A percentile compares a stretch with the other conserved stretches of the same genome.
phyloP scores from a whole-genome alignment of 2,797 vertebrate species.

The Caiman crocodilus region DNA sequence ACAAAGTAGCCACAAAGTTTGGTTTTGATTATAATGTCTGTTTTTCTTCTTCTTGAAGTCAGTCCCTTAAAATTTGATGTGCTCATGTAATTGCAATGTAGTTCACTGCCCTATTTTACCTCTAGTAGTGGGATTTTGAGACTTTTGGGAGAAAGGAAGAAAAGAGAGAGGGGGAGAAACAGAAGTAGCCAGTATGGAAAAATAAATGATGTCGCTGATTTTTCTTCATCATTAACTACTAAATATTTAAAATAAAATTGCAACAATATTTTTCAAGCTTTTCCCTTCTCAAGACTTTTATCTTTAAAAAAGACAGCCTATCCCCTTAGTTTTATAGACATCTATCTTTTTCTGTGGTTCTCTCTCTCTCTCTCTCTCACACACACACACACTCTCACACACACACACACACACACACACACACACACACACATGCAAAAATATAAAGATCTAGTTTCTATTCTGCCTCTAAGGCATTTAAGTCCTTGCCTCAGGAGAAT shows the following conservation, averaged over 20 bases:
- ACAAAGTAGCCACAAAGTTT: slow-evolving; percentile 62
- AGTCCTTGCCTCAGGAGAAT: too few relatives aligned
- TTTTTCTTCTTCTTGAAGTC: slow-evolving; percentile 71
- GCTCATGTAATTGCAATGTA: slow-evolving; percentile 62
- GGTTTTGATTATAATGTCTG: slow-evolving; percentile 72
- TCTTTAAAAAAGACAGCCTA: slow-evolving; percentile 7
- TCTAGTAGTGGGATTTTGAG: slow-evolving; percentile 25
- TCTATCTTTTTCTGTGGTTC: background rate
- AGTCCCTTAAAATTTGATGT: slow-evolving; percentile 59
- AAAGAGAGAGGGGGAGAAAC: background rate
- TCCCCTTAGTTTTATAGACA: background rate
- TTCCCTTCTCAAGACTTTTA: slow-evolving; percentile 4
- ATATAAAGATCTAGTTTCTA: too few relatives aligned
- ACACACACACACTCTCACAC: too few relatives aligned
- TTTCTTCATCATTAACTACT: slow-evolving; percentile 43
- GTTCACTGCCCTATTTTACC: slow-evolving; percentile 56
- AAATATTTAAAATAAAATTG: slow-evolving; percentile 15
- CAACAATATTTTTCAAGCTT: background rate
- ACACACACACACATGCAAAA: too few relatives aligned
- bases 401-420: too few relatives aligned
- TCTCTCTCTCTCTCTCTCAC: too few relatives aligned
- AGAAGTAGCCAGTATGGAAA: slow-evolving; percentile 3
- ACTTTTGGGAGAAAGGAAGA: background rate
- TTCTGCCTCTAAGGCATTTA: too few relatives aligned
- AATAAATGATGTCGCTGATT: background rate